phyloP scores from a whole-genome alignment of 2,113 vertebrate species.

The Mirounga angustirostris region DNA sequence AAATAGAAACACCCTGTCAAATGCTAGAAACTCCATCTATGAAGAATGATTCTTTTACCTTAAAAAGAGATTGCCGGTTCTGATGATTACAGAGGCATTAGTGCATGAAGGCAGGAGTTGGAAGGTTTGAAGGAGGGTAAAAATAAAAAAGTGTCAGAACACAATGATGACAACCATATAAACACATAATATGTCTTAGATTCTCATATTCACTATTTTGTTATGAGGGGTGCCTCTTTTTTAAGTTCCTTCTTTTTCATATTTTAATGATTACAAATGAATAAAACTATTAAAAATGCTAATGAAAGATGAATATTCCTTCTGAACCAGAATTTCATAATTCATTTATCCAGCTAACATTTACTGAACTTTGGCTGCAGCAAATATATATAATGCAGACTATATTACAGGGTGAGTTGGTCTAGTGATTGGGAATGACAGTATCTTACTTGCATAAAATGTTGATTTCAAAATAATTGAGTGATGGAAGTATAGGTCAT shows the following conservation, averaged over 20 bases:
- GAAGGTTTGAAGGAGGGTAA: neutral
- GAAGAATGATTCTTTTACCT: neutral
- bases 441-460: neutral
- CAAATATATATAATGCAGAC: neutral
- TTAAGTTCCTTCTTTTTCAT: constrained; percentile 26
- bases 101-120: neutral
- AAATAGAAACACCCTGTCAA: neutral
- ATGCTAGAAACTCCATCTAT: neutral
- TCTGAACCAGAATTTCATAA: constrained; percentile 42
- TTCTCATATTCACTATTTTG: constrained; percentile 20
- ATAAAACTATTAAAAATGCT: constrained; percentile 15
- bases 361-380: neutral
- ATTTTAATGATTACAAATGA: constrained; percentile 37
- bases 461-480: constrained; percentile 61
- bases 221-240: neutral
- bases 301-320: constrained; percentile 11
- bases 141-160: neutral
- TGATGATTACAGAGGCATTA: neutral
- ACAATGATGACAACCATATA: neutral
- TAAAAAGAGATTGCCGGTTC: neutral
- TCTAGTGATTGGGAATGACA: neutral
- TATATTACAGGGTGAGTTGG: neutral
- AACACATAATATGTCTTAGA: constrained; percentile 18
- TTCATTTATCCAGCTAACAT: neutral
- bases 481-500: neutral